Percentiles rank a stretch among this genome's conserved stretches.
Evolutionary conservation across 1,140 invertebrate genomes (phyloP).

Genomic region (Hermetia illucens): DNA sequence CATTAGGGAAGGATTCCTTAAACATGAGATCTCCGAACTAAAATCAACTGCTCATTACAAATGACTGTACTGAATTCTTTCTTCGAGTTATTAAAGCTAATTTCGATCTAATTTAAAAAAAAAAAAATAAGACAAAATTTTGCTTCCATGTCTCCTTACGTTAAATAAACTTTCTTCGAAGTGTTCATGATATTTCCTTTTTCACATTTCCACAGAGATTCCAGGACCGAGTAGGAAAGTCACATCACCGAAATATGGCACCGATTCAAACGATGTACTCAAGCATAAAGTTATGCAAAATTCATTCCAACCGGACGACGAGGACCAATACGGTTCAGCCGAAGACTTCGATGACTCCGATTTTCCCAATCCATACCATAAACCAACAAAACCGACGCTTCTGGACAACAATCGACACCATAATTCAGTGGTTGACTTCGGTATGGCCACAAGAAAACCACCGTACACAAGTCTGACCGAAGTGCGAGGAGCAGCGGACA

Average conservation of each 20-base stretch:
- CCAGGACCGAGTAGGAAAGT: conserved; percentile 35
- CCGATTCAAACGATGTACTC: conserved; percentile 30
- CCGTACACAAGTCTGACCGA: neutral
- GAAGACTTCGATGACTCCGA: conserved; percentile 26
- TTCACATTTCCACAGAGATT: conserved; percentile 32
- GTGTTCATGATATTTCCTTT: conserved; percentile 5
- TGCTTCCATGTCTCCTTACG: neutral
- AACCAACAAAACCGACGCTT: conserved; percentile 1
- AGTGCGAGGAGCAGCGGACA: neutral
- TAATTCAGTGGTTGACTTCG: neutral
- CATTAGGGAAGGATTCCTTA: too few species aligned
- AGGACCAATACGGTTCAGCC: conserved; percentile 13
- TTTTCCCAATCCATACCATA: conserved; percentile 1
- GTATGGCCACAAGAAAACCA: conserved; percentile 2
- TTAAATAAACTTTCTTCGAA: neutral
- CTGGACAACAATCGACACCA: neutral
- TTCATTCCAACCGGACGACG: conserved; percentile 21
- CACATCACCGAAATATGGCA: conserved; percentile 19
- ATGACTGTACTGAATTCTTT: too few species aligned
- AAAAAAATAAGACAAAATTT: conserved; percentile 4
- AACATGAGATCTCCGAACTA: too few species aligned
- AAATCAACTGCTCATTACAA: too few species aligned
- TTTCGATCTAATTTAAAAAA: neutral
- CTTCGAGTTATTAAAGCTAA: too few species aligned
- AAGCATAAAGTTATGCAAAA: conserved; percentile 30